Percentiles rank a stretch among this genome's conserved stretches.
Evolutionary conservation across 2,888 invertebrate species (phyloP).

Genomic region (Drosophila yooni): DNA sequence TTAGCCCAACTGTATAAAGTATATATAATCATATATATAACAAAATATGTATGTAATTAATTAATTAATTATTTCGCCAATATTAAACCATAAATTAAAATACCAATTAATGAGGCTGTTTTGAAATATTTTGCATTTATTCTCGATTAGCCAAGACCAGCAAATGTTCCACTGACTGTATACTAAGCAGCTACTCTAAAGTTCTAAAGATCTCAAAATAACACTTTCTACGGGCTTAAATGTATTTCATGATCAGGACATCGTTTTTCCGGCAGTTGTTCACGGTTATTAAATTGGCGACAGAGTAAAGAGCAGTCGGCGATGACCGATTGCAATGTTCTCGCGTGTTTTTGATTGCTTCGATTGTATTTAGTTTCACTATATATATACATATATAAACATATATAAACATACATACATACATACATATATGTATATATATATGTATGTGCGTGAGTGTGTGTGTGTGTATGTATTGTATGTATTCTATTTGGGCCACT

Average conservation of each 20-base stretch:
- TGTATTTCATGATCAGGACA: not conserved
- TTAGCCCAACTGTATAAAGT: no score
- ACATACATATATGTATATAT: no score
- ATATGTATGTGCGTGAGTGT: not conserved
- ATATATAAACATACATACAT: not conserved
- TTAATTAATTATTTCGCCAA: no score
- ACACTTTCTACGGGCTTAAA: not conserved
- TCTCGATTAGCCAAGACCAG: not conserved
- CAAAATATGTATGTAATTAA: no score
- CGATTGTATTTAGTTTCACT: conserved; percentile 23
- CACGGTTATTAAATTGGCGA: no score
- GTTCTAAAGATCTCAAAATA: not conserved
- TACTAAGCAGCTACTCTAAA: not conserved
- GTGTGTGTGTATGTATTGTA: no score
- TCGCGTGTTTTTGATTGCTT: conserved; percentile 22
- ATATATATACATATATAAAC: not conserved
- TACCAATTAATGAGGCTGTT: not conserved
- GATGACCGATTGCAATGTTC: not conserved
- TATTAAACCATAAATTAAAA: not conserved
- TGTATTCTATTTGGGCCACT: conserved; percentile 1
- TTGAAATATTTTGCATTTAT: not conserved
- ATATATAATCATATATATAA: no score
- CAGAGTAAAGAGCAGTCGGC: not conserved
- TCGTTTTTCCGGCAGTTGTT: not conserved
- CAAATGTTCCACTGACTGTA: not conserved